Conservation (phyloP, 2,888 invertebrate species). For the Parapristionchus giblindavisi region DNA sequence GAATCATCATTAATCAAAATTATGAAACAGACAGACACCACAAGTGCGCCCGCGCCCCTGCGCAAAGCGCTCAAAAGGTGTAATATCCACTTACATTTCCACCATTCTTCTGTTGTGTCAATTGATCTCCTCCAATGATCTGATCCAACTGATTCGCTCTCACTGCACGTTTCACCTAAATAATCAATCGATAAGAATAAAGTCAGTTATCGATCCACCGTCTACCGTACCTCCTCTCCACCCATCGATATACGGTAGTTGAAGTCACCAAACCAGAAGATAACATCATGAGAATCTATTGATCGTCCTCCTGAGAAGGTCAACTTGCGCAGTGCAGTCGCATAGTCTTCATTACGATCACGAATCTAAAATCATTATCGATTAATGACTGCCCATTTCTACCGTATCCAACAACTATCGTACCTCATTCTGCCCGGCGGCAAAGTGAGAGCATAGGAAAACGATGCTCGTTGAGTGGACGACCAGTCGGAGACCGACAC, state of each 20-base stretch:
- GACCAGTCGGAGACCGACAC: conserved; percentile 76
- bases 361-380: conserved; percentile 66
- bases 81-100: conserved; percentile 64
- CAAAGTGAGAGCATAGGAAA: conserved; percentile 98
- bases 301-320: conserved; percentile 73
- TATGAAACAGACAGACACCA: too few species aligned
- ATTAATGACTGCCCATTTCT: neutral
- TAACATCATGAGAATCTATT: conserved; percentile 92
- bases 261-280: conserved; percentile 99
- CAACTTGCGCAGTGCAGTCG: conserved; percentile 88
- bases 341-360: conserved; percentile 94
- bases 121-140: conserved; percentile 86
- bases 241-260: conserved; percentile 96
- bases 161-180: conserved; percentile 82
- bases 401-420: neutral
- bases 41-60: too few species aligned
- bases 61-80: too few species aligned
- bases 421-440: conserved; percentile 96
- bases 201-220: neutral
- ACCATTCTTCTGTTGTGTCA: conserved; percentile 75
- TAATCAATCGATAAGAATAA: neutral
- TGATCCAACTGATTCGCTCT: conserved; percentile 80
- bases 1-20: too few species aligned
- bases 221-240: conserved; percentile 79
- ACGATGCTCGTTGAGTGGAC: conserved; percentile 92